Conservation (phyloP, 2,797 vertebrate genomes). For the Periparus ater region DNA sequence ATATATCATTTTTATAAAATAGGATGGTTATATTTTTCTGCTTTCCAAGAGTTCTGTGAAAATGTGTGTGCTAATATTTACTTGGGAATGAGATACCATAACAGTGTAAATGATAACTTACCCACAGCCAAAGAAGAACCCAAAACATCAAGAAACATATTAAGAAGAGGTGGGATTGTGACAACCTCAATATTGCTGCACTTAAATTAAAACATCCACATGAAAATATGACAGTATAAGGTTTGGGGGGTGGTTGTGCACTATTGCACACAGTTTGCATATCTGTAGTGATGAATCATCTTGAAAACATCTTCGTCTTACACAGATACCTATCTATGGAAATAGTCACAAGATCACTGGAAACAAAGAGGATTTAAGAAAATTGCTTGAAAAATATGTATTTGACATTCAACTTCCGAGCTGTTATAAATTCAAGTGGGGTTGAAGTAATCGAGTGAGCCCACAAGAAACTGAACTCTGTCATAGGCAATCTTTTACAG, state of each 20-base stretch:
- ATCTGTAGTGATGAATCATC: neutral
- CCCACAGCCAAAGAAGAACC: too few species aligned
- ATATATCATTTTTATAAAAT: neutral
- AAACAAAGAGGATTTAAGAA: neutral
- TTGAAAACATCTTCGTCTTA: neutral
- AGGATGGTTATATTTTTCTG: neutral
- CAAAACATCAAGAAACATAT: neutral
- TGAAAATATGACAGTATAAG: neutral
- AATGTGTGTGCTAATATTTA: neutral
- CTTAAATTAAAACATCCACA: neutral
- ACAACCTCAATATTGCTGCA: neutral
- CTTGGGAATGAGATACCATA: neutral
- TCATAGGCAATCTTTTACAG: neutral
- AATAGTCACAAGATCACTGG: neutral
- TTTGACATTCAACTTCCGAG: neutral
- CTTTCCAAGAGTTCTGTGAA: neutral
- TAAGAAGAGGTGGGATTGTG: neutral
- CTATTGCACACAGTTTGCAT: neutral
- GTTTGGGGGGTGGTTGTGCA: neutral
- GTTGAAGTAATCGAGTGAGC: neutral
- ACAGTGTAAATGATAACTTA: neutral
- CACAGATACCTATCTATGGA: neutral
- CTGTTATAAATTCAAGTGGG: neutral
- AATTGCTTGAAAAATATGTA: neutral
- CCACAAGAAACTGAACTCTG: neutral